Evolutionary conservation across 2,113 vertebrate species (phyloP).

Genomic region (Silurus asotus): DNA sequence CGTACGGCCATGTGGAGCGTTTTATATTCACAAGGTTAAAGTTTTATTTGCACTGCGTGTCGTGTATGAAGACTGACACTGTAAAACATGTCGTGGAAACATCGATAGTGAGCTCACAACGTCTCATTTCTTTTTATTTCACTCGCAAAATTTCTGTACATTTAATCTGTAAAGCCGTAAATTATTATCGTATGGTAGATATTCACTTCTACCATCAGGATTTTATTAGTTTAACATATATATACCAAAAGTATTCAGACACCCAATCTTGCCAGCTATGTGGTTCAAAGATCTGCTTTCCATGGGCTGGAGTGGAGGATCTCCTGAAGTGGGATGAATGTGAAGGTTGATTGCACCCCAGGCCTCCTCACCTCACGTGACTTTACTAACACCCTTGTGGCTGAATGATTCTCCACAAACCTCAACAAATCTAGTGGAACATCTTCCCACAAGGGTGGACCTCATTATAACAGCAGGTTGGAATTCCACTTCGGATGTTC

Average conservation of each 20-base stretch:
- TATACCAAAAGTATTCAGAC: not conserved
- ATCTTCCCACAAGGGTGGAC: too few relatives aligned
- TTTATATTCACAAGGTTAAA: not conserved
- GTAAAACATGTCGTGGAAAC: not conserved
- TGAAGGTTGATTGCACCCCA: too few relatives aligned
- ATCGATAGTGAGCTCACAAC: not conserved
- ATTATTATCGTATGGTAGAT: not conserved
- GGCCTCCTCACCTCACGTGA: too few relatives aligned
- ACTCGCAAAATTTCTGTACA: not conserved
- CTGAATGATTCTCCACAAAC: too few relatives aligned
- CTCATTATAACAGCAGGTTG: too few relatives aligned
- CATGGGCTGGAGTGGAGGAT: too few relatives aligned
- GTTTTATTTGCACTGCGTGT: not conserved
- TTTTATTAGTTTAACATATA: not conserved
- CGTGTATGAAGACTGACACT: not conserved
- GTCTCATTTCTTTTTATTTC: not conserved
- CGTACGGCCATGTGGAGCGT: not conserved
- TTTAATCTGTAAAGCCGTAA: not conserved
- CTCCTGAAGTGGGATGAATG: too few relatives aligned
- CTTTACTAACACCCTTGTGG: too few relatives aligned
- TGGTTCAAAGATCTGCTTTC: too few relatives aligned
- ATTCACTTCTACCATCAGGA: not conserved
- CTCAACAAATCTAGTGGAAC: too few relatives aligned
- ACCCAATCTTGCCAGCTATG: too few relatives aligned
- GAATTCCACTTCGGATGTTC: too few relatives aligned